phyloP scores from a whole-genome alignment of 2,888 invertebrate genomes.

The Dynastes tityus region DNA sequence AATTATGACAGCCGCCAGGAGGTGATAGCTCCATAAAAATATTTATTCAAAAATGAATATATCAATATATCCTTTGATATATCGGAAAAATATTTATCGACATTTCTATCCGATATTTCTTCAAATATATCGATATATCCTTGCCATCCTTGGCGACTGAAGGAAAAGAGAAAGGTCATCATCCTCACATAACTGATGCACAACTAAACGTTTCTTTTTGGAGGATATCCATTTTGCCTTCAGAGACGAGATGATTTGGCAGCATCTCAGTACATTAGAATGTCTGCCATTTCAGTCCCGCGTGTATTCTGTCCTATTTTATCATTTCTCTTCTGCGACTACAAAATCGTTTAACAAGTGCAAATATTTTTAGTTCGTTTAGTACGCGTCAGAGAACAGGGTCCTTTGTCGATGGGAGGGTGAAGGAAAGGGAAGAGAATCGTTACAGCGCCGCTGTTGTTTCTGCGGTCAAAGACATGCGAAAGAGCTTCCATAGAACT shows the following conservation, averaged over 20 bases:
- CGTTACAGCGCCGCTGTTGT: not conserved
- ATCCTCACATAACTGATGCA: too few species aligned
- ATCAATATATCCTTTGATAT: too few species aligned
- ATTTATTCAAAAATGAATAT: too few species aligned
- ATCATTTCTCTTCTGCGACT: not conserved
- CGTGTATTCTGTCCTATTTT: not conserved
- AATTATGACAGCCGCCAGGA: too few species aligned
- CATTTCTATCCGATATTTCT: too few species aligned
- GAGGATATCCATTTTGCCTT: not conserved
- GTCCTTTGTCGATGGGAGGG: not conserved
- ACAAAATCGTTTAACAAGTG: constrained; percentile 16
- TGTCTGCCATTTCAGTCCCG: not conserved
- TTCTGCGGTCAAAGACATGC: constrained; percentile 13
- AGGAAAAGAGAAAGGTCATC: too few species aligned
- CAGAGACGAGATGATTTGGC: not conserved
- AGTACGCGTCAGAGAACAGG: not conserved
- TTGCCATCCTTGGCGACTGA: too few species aligned
- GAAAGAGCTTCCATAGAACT: not conserved
- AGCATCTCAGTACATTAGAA: not conserved
- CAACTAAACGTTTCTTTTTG: too few species aligned
- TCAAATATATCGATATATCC: too few species aligned
- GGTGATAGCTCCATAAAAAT: too few species aligned
- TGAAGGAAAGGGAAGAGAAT: too few species aligned
- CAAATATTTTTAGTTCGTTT: constrained; percentile 17
- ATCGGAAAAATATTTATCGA: too few species aligned